Base-by-base conservation (phyloP, 2,113 vertebrate genomes). In the Laterallus jamaicensis region DNA sequence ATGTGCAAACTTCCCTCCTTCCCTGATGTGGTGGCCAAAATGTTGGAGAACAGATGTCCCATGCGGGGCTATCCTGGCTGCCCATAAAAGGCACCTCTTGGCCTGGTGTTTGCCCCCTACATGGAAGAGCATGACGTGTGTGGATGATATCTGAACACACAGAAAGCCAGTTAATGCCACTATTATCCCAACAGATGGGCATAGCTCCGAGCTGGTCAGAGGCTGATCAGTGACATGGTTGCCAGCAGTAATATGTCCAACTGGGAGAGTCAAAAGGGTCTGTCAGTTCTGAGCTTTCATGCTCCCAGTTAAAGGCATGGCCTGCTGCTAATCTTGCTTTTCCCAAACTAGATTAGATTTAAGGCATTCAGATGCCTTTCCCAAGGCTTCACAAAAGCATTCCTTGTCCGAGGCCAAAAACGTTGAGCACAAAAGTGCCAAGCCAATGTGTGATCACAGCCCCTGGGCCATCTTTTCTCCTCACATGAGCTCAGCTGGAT, bases 1-100 rank as follows among this genome's bases (percentile, higher is more conserved):
- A 0, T 22, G 12, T 64, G 44, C 0, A 0, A 66, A 82, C 22
- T 10, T 67, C 8, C 14, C 20, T 13, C 17, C 6, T 50, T 20
- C 19, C 21, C 37, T 35, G 22, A 37, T 44, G 13, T 1, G 0
- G 31, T n/a, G 21, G 69, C 29, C 70, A 84, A 95, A 92, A 73
- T 0, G 29, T 69, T 82, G 66, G 9, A 89, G 58, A 91, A 44
- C 69, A 95, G 81, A 82, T 94, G 70, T 84, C 37, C 37, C n/a
- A 6, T 13, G 31, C 0, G 0, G 59, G 84, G 20, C 32, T 73
- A 11, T 54, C 63, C 59, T 93, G 82, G 54, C 59, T 93, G 37
- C 10, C 70, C 58, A 66, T 60, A 60, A 94, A 93, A 96, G 39
- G 35, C 54, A 92, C 75, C 62, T 64, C 75, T 82, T 82, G 70